Evolutionary conservation across 2,888 invertebrate genomes (phyloP).

Genomic region (Caenorhabditis panamensis): DNA sequence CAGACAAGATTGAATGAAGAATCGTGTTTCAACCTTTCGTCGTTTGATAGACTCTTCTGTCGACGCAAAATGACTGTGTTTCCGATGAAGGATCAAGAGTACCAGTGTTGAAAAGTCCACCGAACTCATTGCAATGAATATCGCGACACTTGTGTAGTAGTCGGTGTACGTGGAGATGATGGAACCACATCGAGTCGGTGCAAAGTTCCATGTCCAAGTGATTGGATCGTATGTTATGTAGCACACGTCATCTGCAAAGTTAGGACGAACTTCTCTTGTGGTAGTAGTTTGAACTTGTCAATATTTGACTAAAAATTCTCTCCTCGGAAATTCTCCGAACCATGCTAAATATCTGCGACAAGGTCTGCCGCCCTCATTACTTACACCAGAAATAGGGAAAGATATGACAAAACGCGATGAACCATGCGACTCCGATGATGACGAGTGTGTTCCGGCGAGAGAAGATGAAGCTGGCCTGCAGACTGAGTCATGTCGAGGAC

Average conservation of each 20-base stretch:
- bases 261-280: not conserved
- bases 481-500: not conserved
- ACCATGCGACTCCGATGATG: constrained; percentile 60
- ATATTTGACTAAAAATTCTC: too few relatives aligned
- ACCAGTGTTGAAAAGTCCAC: constrained; percentile 63
- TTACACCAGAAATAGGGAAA: constrained; percentile 64
- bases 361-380: constrained; percentile 10
- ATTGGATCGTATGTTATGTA: constrained; percentile 56
- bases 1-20: constrained; percentile 65
- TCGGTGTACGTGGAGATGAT: constrained; percentile 67
- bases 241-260: constrained; percentile 55
- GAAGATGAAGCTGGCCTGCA: constrained; percentile 44
- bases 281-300: too few relatives aligned
- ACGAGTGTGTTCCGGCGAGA: constrained; percentile 37
- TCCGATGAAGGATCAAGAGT: constrained; percentile 41
- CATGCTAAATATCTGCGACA: constrained; percentile 7
- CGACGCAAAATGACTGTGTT: constrained; percentile 48
- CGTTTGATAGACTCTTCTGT: constrained; percentile 29
- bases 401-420: constrained; percentile 54
- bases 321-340: not conserved
- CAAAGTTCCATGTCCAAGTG: constrained; percentile 64
- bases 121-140: constrained; percentile 55
- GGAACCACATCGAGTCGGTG: constrained; percentile 62
- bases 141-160: constrained; percentile 63
- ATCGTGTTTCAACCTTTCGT: constrained; percentile 61